Evolutionary conservation across 30 jellyfish, hydroid and myxozoan genomes (phyloP).

Genomic region (Aurelia coerulea): DNA sequence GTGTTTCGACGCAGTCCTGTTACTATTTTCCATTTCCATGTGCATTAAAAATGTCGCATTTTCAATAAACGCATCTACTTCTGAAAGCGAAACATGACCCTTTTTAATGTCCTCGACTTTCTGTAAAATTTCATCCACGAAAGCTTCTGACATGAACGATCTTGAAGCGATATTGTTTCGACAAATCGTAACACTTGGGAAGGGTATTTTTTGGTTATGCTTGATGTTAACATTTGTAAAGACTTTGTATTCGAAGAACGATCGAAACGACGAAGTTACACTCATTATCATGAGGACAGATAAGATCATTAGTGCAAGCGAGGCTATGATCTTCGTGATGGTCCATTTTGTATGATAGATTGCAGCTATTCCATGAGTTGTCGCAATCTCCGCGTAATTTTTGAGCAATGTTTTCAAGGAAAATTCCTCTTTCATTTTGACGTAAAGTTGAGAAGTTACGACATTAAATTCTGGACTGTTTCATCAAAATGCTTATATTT

Average conservation of each 20-base stretch:
- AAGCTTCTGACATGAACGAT: conserved; percentile 16
- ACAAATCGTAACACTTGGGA: conserved; percentile 65
- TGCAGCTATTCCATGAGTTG: conserved; percentile 59
- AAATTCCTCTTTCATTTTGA: conserved; percentile 1
- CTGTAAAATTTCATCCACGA: not conserved
- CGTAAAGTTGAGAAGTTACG: not conserved
- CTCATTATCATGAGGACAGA: conserved; percentile 4
- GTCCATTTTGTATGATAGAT: not conserved
- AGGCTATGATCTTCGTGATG: not conserved
- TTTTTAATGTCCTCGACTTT: not conserved
- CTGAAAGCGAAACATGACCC: not conserved
- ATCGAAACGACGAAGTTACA: not conserved
- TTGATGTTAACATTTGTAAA: conserved; percentile 12
- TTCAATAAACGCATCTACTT: not conserved
- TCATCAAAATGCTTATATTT: too few species aligned
- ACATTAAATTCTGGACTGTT: too few species aligned
- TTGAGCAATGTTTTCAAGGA: not conserved
- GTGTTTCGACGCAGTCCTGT: conserved; percentile 9
- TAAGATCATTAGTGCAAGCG: conserved; percentile 1
- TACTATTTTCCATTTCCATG: conserved; percentile 38
- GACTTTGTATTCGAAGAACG: conserved; percentile 23
- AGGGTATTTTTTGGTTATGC: not conserved
- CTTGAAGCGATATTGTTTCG: conserved; percentile 24
- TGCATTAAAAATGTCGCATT: conserved; percentile 4
- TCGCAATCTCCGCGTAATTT: conserved; percentile 31